A percentile compares a stretch with the other conserved stretches of the same genome.
Conservation (phyloP, 2,888 invertebrate genomes). For the Norana najaformis region DNA sequence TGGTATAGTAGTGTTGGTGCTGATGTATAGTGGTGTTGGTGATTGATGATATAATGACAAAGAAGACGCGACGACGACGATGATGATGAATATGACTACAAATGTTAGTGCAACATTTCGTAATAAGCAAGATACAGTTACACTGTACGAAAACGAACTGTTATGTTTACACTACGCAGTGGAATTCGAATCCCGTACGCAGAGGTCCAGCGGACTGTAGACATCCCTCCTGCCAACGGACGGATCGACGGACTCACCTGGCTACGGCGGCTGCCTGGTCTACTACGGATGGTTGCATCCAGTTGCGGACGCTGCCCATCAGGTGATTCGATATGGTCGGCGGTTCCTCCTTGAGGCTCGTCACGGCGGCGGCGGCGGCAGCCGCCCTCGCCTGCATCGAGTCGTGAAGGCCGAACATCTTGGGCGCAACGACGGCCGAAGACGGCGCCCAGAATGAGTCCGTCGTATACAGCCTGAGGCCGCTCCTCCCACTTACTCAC, state of each 20-base stretch:
- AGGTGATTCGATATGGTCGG: neutral
- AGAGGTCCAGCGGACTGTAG: neutral
- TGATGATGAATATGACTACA: neutral
- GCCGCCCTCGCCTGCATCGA: conserved; percentile 40
- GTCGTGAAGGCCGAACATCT: conserved; percentile 43
- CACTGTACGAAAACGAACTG: too few relatives aligned
- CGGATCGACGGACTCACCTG: conserved; percentile 31
- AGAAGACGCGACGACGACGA: neutral
- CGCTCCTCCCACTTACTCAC: neutral
- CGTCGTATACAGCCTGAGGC: conserved; percentile 22
- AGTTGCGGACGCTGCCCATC: conserved; percentile 54
- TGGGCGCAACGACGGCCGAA: neutral
- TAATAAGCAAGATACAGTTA: too few relatives aligned
- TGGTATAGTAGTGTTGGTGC: neutral
- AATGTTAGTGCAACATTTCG: neutral
- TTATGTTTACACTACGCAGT: too few relatives aligned
- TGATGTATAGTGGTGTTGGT: neutral
- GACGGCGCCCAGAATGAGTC: conserved; percentile 20
- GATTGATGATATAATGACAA: neutral
- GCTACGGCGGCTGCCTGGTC: conserved; percentile 38
- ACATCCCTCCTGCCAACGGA: neutral
- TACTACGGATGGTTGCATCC: conserved; percentile 60
- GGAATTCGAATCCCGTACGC: too few relatives aligned
- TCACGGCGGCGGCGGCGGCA: conserved; percentile 29
- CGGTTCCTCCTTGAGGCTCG: conserved; percentile 43